Conservation (phyloP, 2,888 invertebrate genomes). For the Anorthoa munda region DNA sequence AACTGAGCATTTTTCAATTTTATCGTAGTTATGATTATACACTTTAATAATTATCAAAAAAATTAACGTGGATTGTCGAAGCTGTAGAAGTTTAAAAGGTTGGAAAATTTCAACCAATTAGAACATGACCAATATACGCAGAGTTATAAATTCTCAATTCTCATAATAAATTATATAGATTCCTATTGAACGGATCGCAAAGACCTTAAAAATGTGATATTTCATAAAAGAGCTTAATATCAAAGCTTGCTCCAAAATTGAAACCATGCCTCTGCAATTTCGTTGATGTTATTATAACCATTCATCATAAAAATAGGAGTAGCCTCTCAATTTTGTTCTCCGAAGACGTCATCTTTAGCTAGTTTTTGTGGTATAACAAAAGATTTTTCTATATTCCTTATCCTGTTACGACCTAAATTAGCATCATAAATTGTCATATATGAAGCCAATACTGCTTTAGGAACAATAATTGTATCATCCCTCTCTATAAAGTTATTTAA, state of each 20-base stretch:
- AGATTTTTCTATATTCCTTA: constrained; percentile 35
- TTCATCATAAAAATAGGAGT: constrained; percentile 64
- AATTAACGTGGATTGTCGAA: not conserved
- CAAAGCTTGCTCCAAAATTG: constrained; percentile 45
- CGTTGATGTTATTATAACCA: constrained; percentile 62
- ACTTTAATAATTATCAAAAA: constrained; percentile 9
- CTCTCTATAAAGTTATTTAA: constrained; percentile 2
- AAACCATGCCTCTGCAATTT: constrained; percentile 62
- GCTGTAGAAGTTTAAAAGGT: not conserved
- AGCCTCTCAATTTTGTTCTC: constrained; percentile 57
- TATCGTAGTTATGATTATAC: not conserved
- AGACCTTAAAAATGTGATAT: constrained; percentile 31
- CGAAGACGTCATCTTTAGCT: constrained; percentile 49
- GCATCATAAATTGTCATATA: constrained; percentile 52
- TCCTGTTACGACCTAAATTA: constrained; percentile 51
- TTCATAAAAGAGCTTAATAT: constrained; percentile 38
- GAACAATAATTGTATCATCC: constrained; percentile 15
- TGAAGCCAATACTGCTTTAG: constrained; percentile 39
- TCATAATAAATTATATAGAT: constrained; percentile 15
- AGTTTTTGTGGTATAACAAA: constrained; percentile 46
- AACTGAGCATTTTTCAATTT: not conserved
- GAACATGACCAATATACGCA: not conserved
- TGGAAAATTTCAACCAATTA: constrained; percentile 3
- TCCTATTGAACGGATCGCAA: constrained; percentile 26
- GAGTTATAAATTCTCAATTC: constrained; percentile 1